Conservation (phyloP, 1,140 invertebrate genomes). For the Homarus americanus region DNA sequence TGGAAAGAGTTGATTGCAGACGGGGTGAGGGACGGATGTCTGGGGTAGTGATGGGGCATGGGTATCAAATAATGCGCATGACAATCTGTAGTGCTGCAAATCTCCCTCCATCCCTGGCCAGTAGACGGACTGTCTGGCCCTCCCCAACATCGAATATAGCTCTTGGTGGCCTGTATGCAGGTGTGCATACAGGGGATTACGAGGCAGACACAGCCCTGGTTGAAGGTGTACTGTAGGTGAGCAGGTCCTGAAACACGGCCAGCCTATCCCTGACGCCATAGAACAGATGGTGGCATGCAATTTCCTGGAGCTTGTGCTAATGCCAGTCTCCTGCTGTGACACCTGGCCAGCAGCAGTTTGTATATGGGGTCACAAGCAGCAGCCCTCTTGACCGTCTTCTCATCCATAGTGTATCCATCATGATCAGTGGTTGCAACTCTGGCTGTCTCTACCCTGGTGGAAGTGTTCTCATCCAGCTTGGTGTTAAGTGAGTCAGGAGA, state of each 20-base stretch:
- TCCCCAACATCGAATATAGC: neutral
- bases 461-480: neutral
- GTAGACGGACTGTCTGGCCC: too few species aligned
- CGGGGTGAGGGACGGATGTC: slow-evolving; percentile 20
- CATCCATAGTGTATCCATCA: slow-evolving; percentile 18
- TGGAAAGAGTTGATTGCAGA: slow-evolving; percentile 9
- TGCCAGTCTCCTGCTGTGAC: slow-evolving; percentile 24
- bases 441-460: neutral
- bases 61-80: slow-evolving; percentile 8
- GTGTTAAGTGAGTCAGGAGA: neutral
- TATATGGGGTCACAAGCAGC: slow-evolving; percentile 36
- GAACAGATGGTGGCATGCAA: slow-evolving; percentile 17
- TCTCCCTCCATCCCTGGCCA: too few species aligned
- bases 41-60: neutral
- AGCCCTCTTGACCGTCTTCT: neutral
- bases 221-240: slow-evolving; percentile 19
- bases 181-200: neutral
- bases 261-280: slow-evolving; percentile 25
- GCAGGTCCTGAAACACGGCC: neutral
- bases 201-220: too few species aligned
- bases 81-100: neutral
- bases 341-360: slow-evolving; percentile 6
- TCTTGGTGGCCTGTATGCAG: neutral
- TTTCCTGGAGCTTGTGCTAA: neutral
- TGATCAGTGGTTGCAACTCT: neutral